Percentiles rank a stretch among this genome's conserved stretches.
phyloP scores from a whole-genome alignment of 2,888 invertebrate genomes.

The Lasioglossum oenotherae region DNA sequence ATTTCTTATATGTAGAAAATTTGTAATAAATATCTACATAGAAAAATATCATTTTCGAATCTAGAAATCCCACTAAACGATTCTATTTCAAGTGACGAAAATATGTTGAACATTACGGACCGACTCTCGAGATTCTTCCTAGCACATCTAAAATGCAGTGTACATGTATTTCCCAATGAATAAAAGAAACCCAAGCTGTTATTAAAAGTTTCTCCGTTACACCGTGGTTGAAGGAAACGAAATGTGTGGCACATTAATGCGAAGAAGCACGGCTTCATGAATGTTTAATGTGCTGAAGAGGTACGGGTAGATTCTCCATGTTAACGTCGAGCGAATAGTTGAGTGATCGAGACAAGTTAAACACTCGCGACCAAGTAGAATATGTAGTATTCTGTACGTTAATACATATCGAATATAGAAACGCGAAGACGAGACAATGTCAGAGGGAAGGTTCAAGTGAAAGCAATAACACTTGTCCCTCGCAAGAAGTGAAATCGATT shows the following conservation, averaged over 20 bases:
- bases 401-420: background rate
- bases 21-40: too few relatives aligned
- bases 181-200: background rate
- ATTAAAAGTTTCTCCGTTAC: background rate
- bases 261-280: background rate
- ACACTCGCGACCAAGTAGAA: background rate
- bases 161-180: background rate
- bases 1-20: too few relatives aligned
- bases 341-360: background rate
- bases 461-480: slow-evolving; percentile 66
- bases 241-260: background rate
- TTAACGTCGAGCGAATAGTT: background rate
- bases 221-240: background rate
- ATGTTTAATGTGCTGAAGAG: background rate
- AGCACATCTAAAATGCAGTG: background rate
- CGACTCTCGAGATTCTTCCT: background rate
- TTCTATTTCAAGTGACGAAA: background rate
- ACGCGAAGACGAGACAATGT: slow-evolving; percentile 14
- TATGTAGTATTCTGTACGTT: background rate
- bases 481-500: slow-evolving; percentile 75
- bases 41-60: background rate
- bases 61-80: background rate
- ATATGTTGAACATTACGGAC: background rate
- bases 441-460: slow-evolving; percentile 33
- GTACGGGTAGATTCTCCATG: background rate